phyloP scores from a whole-genome alignment of 2,888 invertebrate species.

The Pristionchus mayeri region DNA sequence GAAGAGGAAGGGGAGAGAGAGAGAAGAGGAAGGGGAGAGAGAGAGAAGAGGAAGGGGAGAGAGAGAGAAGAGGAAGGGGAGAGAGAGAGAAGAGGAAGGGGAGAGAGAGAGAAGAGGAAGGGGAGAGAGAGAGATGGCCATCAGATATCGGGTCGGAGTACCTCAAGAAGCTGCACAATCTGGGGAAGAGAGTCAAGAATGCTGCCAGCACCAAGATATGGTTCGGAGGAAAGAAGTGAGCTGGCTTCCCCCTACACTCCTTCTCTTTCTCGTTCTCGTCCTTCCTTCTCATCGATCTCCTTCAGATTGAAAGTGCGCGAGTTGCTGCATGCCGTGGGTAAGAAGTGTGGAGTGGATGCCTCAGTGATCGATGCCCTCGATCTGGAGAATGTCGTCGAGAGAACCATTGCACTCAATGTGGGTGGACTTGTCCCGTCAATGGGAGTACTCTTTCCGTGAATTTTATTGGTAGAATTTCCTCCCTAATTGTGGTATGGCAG shows the following conservation, averaged over 20 bases:
- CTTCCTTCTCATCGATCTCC: not conserved
- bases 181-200: constrained; percentile 74
- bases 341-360: constrained; percentile 75
- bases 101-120: too few species aligned
- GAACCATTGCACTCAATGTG: constrained; percentile 73
- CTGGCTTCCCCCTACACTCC: not conserved
- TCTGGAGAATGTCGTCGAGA: constrained; percentile 75
- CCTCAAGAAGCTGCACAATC: constrained; percentile 74
- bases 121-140: not conserved
- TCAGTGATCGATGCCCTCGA: constrained; percentile 73
- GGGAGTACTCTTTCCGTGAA: too few species aligned
- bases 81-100: not conserved
- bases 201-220: constrained; percentile 74
- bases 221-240: constrained; percentile 75
- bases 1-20: too few species aligned
- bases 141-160: constrained; percentile 74
- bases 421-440: constrained; percentile 32
- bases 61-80: too few species aligned
- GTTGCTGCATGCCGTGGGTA: constrained; percentile 74
- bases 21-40: not conserved
- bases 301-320: constrained; percentile 72
- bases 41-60: too few species aligned
- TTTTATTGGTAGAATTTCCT: not conserved
- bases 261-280: not conserved
- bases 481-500: constrained; percentile 53